Base-by-base conservation (phyloP, 2,888 invertebrate species). In the Gryllus longicercus region DNA sequence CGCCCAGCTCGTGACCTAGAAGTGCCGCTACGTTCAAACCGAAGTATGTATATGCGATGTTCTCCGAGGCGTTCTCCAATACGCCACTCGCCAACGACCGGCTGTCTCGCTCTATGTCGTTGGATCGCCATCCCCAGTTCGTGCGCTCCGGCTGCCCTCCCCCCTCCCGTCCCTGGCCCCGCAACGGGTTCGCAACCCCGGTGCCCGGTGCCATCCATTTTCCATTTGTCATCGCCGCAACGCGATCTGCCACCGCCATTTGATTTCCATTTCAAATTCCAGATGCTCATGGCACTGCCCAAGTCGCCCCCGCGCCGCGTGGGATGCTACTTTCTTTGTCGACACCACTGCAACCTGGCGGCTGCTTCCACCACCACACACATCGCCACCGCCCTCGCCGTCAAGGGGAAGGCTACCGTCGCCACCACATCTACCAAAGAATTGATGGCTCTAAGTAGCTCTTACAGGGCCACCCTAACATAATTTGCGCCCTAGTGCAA, bases 201-300 rank as follows among this genome's bases (percentile, higher is more conserved):
- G 63, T 63, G n/a, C 1, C 63, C 63, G 63, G 16, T 8, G 63
- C 63, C 63, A 63, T 63, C 63, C 63, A 63, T 63, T 63, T 63
- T 63, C 63, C 63, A 63, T 63, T 63, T 63, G 63, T 63, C 63
- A 16, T 63, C 63, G 10, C 63, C 16, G 63, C 63, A 63, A 63
- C 63, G 63, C n/a, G 63, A 63, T 63, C 63, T n/a, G 63, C 63
- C 63, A 63, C 63, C 63, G 63, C 63, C 63, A 63, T 63, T 63
- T 63, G 63, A 63, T 63, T 63, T 63, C 63, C 63, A 63, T 63
- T 63, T 63, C 63, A 63, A 63, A 63, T 63, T 63, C 63, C 63
- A 63, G 63, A 63, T 63, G 63, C 12, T 63, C 63, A 8, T 63
- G 63, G 16, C 63, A 16, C 63, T 63, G 63, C 63, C 16, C 38